phyloP scores from a whole-genome alignment of 2,113 vertebrate species.

The Etia nguti region DNA sequence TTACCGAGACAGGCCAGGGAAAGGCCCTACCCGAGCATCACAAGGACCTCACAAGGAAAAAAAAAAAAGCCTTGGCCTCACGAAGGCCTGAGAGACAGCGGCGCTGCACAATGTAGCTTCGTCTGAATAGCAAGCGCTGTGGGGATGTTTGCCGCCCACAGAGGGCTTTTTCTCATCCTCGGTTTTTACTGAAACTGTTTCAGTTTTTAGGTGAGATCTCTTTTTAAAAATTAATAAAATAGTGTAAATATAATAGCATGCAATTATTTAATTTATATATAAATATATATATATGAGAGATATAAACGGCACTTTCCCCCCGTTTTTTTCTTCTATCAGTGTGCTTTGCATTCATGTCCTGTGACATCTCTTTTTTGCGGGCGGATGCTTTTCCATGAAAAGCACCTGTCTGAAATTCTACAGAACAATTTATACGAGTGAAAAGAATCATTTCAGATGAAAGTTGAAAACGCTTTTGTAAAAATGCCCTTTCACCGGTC shows the following conservation, averaged over 20 bases:
- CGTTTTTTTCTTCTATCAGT: neutral
- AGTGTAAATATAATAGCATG: no score
- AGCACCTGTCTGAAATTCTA: constrained; percentile 62
- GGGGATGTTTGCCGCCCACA: constrained; percentile 46
- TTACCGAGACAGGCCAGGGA: constrained; percentile 27
- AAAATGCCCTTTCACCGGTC: constrained; percentile 57
- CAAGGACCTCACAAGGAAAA: constrained; percentile 40
- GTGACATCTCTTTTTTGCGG: constrained; percentile 57
- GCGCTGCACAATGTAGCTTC: constrained; percentile 26
- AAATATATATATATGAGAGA: neutral
- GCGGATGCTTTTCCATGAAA: constrained; percentile 55
- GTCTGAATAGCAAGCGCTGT: constrained; percentile 41
- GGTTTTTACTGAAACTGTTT: neutral
- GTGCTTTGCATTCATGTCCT: constrained; percentile 55
- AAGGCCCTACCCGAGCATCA: constrained; percentile 35
- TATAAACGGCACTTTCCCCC: neutral
- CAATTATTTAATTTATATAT: neutral
- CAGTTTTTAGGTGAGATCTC: neutral
- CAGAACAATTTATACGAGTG: constrained; percentile 62
- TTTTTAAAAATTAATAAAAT: no score
- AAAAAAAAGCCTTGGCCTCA: neutral
- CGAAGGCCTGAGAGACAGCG: constrained; percentile 19
- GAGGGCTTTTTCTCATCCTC: neutral
- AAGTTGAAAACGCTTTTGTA: constrained; percentile 67
- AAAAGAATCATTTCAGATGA: constrained; percentile 69